Base-by-base conservation (phyloP, 37 sponge, comb jelly and placozoan species). In the Crambe crambe region DNA sequence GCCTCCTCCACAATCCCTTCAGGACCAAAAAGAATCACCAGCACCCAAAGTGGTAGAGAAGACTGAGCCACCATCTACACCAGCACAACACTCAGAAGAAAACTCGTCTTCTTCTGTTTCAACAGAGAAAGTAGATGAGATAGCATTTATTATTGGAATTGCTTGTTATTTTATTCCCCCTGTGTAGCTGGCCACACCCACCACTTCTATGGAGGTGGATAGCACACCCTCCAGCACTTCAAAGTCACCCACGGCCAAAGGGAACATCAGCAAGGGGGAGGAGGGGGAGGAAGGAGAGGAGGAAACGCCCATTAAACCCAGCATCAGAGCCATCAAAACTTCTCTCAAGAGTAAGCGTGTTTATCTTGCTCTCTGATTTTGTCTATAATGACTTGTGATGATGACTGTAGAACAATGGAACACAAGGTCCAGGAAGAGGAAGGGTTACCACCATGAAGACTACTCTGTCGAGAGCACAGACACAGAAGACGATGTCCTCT, bases 381-480 rank as follows among this genome's bases (percentile, higher is more conserved):
- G 2, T 58, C 25, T 3, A 9, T 15, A 51, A 15, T 51, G 54
- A 15, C 15, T 9, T 51, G 54, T 9, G 54, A 18, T 18, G 54
- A 20, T 72, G 2, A 12, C 31, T 32, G 1, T 29, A 77, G 77
- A 77, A 9, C 60, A 59, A 40, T 77, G 77, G 77, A 4, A 38
- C 60, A 77, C 77, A 1, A 30, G 75, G 20, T 75, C 75, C 23
- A 59, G 77, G n/a, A 64, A 29, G 35, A 65, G 66, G 31, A 65
- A 30, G 66, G 30, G 27, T n/a, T 18, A 65, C 32, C 2, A 61
- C 35, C 73, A 82, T 0, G 82, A 82, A 23, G 81, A 60, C 18
- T 59, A 37, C 2, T 73, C 73, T 30, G 74, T 82, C 21, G 82
- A 82, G n/a, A 82, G 82, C 66, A 82, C 82, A 44, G 82, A 82